A percentile compares a stretch with the other conserved stretches of the same genome.
Conservation (phyloP, 2,888 invertebrate genomes). For the Heliconius charithonia region DNA sequence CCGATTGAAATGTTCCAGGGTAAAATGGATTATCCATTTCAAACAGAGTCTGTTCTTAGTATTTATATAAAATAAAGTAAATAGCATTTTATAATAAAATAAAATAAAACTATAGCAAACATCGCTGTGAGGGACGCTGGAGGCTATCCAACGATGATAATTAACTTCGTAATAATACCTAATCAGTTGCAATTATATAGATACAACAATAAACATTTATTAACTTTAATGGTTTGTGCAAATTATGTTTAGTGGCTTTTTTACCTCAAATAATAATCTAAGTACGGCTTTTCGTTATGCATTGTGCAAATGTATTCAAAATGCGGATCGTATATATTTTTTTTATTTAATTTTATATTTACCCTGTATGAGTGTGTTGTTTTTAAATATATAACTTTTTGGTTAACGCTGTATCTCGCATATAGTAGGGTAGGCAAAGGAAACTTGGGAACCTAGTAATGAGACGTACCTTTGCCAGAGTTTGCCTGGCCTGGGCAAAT, state of each 20-base stretch:
- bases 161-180: conserved; percentile 22
- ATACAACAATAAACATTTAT: conserved; percentile 23
- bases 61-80: conserved; percentile 9
- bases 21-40: neutral
- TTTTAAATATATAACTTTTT: neutral
- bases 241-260: conserved; percentile 23
- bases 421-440: too few relatives aligned
- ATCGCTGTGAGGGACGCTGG: conserved; percentile 13
- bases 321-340: conserved; percentile 10
- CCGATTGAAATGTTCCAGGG: neutral
- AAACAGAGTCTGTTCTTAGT: neutral
- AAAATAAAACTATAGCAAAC: conserved; percentile 8
- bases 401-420: too few relatives aligned
- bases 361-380: neutral
- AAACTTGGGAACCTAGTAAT: too few relatives aligned
- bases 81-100: conserved; percentile 5
- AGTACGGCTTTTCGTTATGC: conserved; percentile 13
- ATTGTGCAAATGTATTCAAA: conserved; percentile 11
- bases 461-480: too few relatives aligned
- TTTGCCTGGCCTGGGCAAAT: too few relatives aligned
- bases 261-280: conserved; percentile 14
- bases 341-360: conserved; percentile 10
- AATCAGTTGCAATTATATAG: conserved; percentile 27
- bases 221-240: conserved; percentile 20
- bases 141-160: conserved; percentile 20